Evolutionary conservation across 2,113 vertebrate species (phyloP).

Genomic region (Passer montanus): DNA sequence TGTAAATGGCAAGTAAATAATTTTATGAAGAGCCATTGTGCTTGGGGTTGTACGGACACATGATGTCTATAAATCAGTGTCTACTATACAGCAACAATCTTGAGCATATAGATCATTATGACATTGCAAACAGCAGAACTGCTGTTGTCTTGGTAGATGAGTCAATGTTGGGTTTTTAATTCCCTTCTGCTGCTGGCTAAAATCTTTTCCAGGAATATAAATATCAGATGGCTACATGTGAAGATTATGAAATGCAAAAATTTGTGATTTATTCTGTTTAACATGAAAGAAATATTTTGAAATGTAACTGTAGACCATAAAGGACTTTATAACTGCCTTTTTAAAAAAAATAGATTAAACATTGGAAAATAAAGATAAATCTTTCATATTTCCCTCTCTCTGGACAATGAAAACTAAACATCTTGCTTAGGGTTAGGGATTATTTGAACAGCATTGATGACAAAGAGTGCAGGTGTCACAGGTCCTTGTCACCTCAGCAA

Average conservation of each 20-base stretch:
- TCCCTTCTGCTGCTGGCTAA: conserved; percentile 35
- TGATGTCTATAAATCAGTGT: neutral
- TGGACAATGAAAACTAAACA: neutral
- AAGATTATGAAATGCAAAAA: conserved; percentile 16
- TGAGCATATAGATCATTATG: conserved; percentile 3
- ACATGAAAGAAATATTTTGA: neutral
- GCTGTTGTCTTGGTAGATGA: conserved; percentile 19
- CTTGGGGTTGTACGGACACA: neutral
- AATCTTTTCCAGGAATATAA: conserved; percentile 30
- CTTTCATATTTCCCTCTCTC: neutral
- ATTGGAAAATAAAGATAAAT: neutral
- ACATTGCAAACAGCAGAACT: neutral
- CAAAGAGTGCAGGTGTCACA: neutral
- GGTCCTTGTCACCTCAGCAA: neutral
- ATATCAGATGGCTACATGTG: neutral
- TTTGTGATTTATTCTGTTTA: neutral
- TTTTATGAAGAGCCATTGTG: neutral
- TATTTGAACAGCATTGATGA: neutral
- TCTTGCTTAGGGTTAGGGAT: neutral
- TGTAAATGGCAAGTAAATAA: neutral
- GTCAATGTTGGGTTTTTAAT: neutral
- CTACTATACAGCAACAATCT: neutral
- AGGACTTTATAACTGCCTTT: neutral
- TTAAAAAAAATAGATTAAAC: neutral
- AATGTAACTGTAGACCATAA: neutral